phyloP scores from a whole-genome alignment of 2,888 invertebrate genomes.

The Nephrotoma guestfalica region DNA sequence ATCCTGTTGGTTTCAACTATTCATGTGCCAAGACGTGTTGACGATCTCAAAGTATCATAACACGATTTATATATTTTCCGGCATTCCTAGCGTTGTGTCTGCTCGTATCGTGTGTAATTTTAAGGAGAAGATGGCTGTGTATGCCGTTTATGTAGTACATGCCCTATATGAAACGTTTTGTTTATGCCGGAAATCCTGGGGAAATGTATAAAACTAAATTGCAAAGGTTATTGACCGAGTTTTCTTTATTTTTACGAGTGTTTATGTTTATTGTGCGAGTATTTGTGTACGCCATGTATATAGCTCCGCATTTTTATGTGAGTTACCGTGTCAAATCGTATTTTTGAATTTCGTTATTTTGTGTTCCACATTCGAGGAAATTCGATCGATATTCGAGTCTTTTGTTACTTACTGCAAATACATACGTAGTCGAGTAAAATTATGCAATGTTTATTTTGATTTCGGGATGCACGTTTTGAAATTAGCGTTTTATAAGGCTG shows the following conservation, averaged over 20 bases:
- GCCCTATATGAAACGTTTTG: too few relatives aligned
- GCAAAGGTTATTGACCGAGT: background rate
- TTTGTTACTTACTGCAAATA: background rate
- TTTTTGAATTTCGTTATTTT: background rate
- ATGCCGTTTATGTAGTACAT: background rate
- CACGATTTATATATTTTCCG: background rate
- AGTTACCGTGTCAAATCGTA: background rate
- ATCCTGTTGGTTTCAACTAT: too few relatives aligned
- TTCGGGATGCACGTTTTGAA: background rate
- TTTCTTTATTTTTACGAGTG: background rate
- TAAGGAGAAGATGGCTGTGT: background rate
- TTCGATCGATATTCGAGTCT: background rate
- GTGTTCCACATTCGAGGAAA: background rate
- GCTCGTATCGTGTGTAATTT: background rate
- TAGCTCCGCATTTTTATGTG: background rate
- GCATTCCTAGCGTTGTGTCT: background rate
- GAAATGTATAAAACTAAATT: background rate
- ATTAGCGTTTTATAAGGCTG: too few relatives aligned
- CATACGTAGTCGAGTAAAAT: background rate
- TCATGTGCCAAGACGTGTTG: too few relatives aligned
- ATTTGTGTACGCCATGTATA: background rate
- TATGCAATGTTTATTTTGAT: background rate
- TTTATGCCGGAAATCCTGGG: background rate
- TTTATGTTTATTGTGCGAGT: background rate
- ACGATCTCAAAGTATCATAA: too few relatives aligned